A percentile compares a stretch with the other conserved stretches of the same genome.
phyloP scores from a whole-genome alignment of 2,113 vertebrate genomes.

The Andinoacara biseriatus region DNA sequence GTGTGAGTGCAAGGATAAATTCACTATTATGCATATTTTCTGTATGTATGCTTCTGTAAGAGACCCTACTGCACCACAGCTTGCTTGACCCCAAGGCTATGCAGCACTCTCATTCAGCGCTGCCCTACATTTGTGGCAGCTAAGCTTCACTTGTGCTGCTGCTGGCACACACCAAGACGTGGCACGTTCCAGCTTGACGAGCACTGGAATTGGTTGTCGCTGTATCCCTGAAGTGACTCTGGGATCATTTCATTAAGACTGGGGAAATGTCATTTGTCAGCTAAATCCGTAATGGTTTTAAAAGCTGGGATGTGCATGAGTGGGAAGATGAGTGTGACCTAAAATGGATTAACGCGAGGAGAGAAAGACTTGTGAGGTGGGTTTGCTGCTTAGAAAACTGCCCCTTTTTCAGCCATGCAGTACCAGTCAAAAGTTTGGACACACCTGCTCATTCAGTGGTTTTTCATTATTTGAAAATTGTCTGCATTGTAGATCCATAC shows the following conservation, averaged over 20 bases:
- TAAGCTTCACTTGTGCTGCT: slow-evolving; percentile 30
- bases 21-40: slow-evolving; percentile 21
- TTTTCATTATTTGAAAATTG: no score
- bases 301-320: slow-evolving; percentile 29
- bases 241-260: slow-evolving; percentile 47
- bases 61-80: slow-evolving; percentile 28
- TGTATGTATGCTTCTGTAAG: slow-evolving; percentile 10
- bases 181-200: slow-evolving; percentile 50
- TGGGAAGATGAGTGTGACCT: slow-evolving; percentile 29
- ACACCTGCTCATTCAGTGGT: no score
- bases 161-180: slow-evolving; percentile 26
- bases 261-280: slow-evolving; percentile 45
- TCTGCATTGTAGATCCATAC: no score
- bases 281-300: slow-evolving; percentile 39
- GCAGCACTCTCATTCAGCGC: slow-evolving; percentile 32
- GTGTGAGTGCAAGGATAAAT: slow-evolving; percentile 31
- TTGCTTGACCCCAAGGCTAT: slow-evolving; percentile 61
- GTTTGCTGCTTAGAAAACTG: not conserved
- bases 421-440: no score
- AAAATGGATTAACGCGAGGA: slow-evolving; percentile 31
- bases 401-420: not conserved
- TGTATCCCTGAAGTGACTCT: slow-evolving; percentile 25
- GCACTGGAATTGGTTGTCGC: slow-evolving; percentile 25
- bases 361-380: not conserved
- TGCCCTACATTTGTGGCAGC: slow-evolving; percentile 68